phyloP scores from a whole-genome alignment of 2,888 invertebrate genomes.

The Cenopis cana region DNA sequence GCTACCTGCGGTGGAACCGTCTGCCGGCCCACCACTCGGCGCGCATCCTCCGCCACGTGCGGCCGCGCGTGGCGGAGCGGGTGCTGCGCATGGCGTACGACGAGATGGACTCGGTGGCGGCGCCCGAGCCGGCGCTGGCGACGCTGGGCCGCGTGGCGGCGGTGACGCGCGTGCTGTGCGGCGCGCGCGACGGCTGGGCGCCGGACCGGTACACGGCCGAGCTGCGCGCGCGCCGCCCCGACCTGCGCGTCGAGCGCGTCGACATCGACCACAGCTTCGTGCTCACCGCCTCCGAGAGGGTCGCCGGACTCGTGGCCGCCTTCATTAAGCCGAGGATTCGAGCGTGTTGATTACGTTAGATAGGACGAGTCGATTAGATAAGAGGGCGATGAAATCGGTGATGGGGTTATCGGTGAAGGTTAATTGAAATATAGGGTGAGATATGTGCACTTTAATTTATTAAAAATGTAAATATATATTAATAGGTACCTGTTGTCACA shows the following conservation, averaged over 20 bases:
- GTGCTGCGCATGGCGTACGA: slow-evolving; percentile 90
- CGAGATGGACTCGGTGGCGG: slow-evolving; percentile 91
- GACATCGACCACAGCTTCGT: slow-evolving; percentile 92
- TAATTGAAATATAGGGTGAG: slow-evolving; percentile 51
- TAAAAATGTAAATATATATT: slow-evolving; percentile 55
- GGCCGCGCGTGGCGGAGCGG: slow-evolving; percentile 86
- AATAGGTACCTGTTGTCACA: slow-evolving; percentile 39
- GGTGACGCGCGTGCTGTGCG: slow-evolving; percentile 89
- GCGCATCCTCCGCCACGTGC: slow-evolving; percentile 83
- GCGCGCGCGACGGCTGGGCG: slow-evolving; percentile 92
- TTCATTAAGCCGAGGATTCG: slow-evolving; percentile 59
- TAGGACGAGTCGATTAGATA: background rate
- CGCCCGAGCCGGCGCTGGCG: slow-evolving; percentile 88
- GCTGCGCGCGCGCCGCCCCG: slow-evolving; percentile 74
- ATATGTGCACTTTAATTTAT: slow-evolving; percentile 77
- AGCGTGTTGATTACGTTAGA: background rate
- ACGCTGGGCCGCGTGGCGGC: slow-evolving; percentile 87
- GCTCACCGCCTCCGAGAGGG: slow-evolving; percentile 84
- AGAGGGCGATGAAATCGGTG: background rate
- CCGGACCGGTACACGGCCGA: slow-evolving; percentile 89
- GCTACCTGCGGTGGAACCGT: slow-evolving; percentile 83
- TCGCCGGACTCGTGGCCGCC: slow-evolving; percentile 78
- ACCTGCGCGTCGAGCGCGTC: slow-evolving; percentile 63
- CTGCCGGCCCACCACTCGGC: slow-evolving; percentile 80
- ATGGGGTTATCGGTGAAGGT: background rate